Base-by-base conservation (phyloP, 1,140 invertebrate species). In the Cepaea nemoralis region DNA sequence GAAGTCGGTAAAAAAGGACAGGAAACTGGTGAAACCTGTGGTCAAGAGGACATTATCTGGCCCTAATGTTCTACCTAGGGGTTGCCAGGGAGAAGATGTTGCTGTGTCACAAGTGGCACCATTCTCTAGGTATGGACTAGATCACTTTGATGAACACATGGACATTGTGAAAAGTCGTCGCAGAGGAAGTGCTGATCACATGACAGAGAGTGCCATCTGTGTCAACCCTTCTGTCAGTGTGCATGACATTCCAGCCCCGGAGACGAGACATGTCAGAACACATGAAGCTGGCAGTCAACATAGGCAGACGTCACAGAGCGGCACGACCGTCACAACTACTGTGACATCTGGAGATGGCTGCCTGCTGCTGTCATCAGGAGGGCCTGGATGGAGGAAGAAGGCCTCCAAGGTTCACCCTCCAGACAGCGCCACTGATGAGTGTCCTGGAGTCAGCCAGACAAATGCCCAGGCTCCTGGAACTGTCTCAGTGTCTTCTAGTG, bases 381-480 rank as follows among this genome's bases (percentile, higher is more conserved):
- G 88, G 85, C 88, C 88, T 33, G 89, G 88, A 82, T 86, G 88
- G 73, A 77, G 80, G 2, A 86, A 86, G 69, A 82, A 83, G 16
- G 86, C 81, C 45, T 78, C 80, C 73, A 83, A 74, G 27, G 5
- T 27, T 55, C 16, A 42, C 31, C 19, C 37, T 10, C 37, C 37
- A 39, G 33, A 5, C 27, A 10, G 8, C 16, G 42, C 16, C 16
- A 10, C 42, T 45, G 42, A 16, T 16, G 16, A 45, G 16, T 45
- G 39, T 45, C n/a, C 39, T 5, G n/a, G 40, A 74, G 71, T 48
- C 40, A 74, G 48, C 6, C 31, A 70, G 6, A 70, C 27, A n/a
- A 10, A 35, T 33, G 35, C 10, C 5, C 12, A 33, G 10, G 67
- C 33, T 33, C 12, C 8, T 33, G 31, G 31, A 35, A 70, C n/a